Base-by-base conservation (phyloP, 1,140 invertebrate species). In the Zeugodacus cucurbitae region DNA sequence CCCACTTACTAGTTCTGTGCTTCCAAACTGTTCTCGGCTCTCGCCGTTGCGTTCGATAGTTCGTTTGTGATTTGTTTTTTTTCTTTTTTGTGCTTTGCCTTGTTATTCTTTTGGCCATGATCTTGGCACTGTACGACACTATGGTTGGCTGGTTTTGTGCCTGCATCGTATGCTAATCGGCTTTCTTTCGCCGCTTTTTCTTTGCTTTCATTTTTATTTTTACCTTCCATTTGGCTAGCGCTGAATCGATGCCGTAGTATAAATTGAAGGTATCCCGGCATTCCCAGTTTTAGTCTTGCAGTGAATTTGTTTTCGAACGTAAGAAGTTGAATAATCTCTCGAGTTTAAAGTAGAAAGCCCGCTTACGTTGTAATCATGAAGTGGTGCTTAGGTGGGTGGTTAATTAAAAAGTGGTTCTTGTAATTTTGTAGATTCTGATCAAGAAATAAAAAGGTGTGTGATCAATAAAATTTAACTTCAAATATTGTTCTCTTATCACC, bases 221-320 rank as follows among this genome's bases (percentile, higher is more conserved):
- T 37, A 3, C 1, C 22, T 26, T 44, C 29, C 26, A 26, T 14
- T 26, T 82, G 20, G 11, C 41, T 82, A 48, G 2, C 74, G 74
- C n/a, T 2, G 4, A 37, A 2, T 3, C 14, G 17, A 29, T 17
- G 70, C 26, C 3, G 7, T 14, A 22, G n/a, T 92, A 92, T 92
- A 92, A 92, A 92, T 92, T 90, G 89, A 90, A 90, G 89, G 82
- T 88, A 89, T 88, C 89, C 67, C 87, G 88, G 90, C 89, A 90
- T 89, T 92, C 91, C 91, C 91, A 91, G 89, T 91, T 90, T 92
- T 91, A 92, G 91, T 92, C 90, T 91, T 89, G 67, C 89, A 89
- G 88, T 91, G 89, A 89, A 8, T 34, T 86, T 57, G 57, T 86
- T 82, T 29, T 48, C 11, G 74, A 82, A 48, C 3, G 74, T 82